Evolutionary conservation across 2,888 invertebrate species (phyloP), one percentile per base, ranked within the genome.

Genomic region (Gymnosoma rotundatum): DNA sequence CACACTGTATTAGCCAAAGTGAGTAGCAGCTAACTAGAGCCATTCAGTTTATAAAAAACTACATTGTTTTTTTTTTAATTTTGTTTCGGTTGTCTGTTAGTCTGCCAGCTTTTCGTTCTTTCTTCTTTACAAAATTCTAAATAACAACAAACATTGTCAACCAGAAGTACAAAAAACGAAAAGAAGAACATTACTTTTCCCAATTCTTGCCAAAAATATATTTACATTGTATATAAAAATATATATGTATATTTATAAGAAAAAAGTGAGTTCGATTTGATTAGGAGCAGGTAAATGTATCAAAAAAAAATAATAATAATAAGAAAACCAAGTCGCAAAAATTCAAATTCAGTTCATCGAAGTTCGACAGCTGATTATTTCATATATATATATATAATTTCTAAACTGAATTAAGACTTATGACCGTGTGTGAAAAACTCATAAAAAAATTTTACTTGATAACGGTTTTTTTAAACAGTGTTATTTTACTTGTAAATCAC

Each of bases 91-190:
- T 2, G 25, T 54, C 16, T n/a, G 18, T 54, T 12, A 42, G 60
- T 56, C 38, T 32, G 45, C 48, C 9, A 52, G 54, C 45, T 45
- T 20, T 72, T 60, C 25, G 42, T 75, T 75, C 36, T 79, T 72
- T 76, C 18, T 25, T 72, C 63, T 73, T 70, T 50, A 21, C 20
- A 14, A 66, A 74, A 58, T 76, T 83, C 70, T 52, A 79, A 76
- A 76, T 73, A 73, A 64, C 69, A 83, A 73, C 45, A 83, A 48
- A 52, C 18, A 72, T 83, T 83, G 83, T 81, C 81, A 81, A 84
- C 78, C 78, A 74, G 70, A 75, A 76, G 70, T 60, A 61, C 2
- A 58, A 70, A 64, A 75, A 75, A 56, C 69, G 56, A 66, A 61
- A 63, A 63, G 32, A 66, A 16, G 16, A 83, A 84, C 81, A 78